Evolutionary conservation across 2,113 vertebrate genomes (phyloP), one percentile per base, ranked within the genome.

Genomic region (Leptodactylus fuscus): DNA sequence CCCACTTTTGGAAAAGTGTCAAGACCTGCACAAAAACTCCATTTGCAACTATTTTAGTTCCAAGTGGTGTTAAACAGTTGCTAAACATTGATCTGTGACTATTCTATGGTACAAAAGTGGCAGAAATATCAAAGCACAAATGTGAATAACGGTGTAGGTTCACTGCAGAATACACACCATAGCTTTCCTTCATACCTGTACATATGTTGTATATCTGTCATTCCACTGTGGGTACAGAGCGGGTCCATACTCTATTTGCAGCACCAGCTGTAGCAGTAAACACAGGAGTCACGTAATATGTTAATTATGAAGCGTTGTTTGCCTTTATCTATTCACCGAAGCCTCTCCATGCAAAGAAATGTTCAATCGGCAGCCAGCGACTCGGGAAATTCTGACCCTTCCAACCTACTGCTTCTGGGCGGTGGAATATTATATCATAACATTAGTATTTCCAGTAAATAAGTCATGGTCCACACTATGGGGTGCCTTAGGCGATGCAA

Each of bases 361-460:
- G 12, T 49, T 48, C 24, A 29, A 29, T 76, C 51, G 27, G 73
- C 73, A 32, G 73, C 2, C 0, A 13, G 18, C 24, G 22, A 27
- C 36, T 36, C 10, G 15, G 12, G 36, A 80, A 38, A 1, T 5
- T 18, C 53, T 29, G 34, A 62, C 53, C 29, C 38, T 24, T n/a
- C 11, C 8, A 38, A 41, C 12, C 1, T 22, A 9, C 48, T 34
- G 46, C 48, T 32, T 15, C 7, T 24, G 18, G 48, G 73, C 20
- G 73, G 46, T 41, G 76, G 55, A 20, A 44, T 44, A 27, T 18
- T 16, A 76, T 60, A 60, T 44, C 10, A 44, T 41, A 27, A 8
- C 36, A 41, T 80, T 41, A 80, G 55, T 62, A n/a, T 80, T 80
- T 80, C 5, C 22, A 44, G 4, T 80, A 27, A 18, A 44, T 16